Evolutionary conservation across 2,113 vertebrate genomes (phyloP).

Genomic region (Neogobius melanostomus): DNA sequence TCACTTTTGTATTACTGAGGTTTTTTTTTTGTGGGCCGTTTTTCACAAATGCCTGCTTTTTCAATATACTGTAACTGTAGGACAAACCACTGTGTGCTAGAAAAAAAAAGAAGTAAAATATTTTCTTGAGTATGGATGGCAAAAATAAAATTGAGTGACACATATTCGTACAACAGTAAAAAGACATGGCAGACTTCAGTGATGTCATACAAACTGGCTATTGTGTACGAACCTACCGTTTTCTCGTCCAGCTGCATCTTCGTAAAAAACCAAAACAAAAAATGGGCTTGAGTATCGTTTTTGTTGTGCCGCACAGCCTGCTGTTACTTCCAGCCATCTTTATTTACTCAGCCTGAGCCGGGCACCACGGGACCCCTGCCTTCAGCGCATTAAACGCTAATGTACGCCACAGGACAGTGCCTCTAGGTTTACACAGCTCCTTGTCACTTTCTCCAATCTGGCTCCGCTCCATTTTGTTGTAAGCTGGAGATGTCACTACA

Average conservation of each 20-base stretch:
- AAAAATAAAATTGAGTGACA: no score
- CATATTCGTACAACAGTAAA: background rate
- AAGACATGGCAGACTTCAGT: no score
- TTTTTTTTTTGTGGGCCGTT: no score
- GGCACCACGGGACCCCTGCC: slow-evolving; percentile 22
- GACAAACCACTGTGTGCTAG: no score
- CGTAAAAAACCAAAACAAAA: background rate
- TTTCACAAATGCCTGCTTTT: no score
- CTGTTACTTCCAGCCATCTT: slow-evolving; percentile 32
- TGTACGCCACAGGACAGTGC: slow-evolving; percentile 9
- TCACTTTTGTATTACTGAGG: no score
- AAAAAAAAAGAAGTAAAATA: no score
- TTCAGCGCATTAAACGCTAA: slow-evolving; percentile 19
- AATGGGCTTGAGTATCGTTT: background rate
- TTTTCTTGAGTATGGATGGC: no score
- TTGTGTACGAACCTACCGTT: background rate
- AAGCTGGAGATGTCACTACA: background rate
- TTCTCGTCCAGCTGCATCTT: background rate
- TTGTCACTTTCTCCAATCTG: background rate
- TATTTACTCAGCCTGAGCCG: slow-evolving; percentile 35
- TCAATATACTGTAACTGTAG: no score
- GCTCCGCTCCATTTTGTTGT: background rate
- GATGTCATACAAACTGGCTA: no score
- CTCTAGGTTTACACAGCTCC: slow-evolving; percentile 13
- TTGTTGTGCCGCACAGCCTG: background rate